Base-by-base conservation (phyloP, 1,140 invertebrate species). In the Platyscapa corneri region DNA sequence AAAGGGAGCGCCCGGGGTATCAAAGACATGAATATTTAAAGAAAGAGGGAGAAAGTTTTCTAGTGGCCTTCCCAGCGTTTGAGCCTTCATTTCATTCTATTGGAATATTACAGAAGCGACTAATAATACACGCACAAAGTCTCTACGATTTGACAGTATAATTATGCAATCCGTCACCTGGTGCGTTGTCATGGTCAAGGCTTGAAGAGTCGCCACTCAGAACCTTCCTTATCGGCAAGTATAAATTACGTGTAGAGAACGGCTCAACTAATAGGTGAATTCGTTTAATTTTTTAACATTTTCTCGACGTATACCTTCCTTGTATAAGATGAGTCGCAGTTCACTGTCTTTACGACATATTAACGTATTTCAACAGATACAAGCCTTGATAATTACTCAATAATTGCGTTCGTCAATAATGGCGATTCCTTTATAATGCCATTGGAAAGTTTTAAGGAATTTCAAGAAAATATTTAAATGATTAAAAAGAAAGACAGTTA, bases 151-250 rank as follows among this genome's bases (percentile, higher is more conserved):
- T 88, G 89, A 89, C 89, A 90, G 89, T 39, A 56, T 90, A 90
- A 90, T 92, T 92, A 92, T 91, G 91, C 90, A 92, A 92, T 90
- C 86, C 87, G 89, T 88, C 87, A 88, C 90, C 88, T 87, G 84
- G 89, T 88, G 82, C 90, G 89, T 88, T 88, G 91, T 92, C 91
- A 92, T 91, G 91, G 91, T 91, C 91, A 92, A 92, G 91, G 90
- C 86, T 86, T 86, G 42, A 3, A 30, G 67, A 78, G 39, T 20
- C 16, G 60, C 39, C 46, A 27, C 23, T 60, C 56, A 23, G 30
- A 88, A 87, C 82, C 87, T 87, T 87, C 86, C 87, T 87, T 89
- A 76, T 74, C 39, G 53, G 70, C 42, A 64, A n/a, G 65, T 53
- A 67, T 84, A 87, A 34, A 77, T 84, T 83, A 79, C 80, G 72